Conservation (phyloP, 2,888 invertebrate genomes). For the Drosophila anomalata region DNA sequence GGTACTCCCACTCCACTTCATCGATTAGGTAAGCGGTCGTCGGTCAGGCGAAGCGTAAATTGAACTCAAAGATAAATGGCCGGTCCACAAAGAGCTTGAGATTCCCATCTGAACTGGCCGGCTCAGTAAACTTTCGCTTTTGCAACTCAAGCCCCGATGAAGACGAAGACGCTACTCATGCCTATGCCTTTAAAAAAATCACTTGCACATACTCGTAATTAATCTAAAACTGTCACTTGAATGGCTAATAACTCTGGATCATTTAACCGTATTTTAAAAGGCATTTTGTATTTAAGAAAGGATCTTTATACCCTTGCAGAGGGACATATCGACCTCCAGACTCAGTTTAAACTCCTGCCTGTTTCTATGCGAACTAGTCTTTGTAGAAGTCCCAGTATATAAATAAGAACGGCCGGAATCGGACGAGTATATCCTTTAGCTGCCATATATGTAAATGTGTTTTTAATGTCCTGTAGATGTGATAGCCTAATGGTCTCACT, state of each 20-base stretch:
- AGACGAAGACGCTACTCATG: conserved; percentile 36
- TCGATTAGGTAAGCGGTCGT: conserved; percentile 46
- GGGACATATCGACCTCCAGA: no score
- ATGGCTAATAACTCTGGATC: neutral
- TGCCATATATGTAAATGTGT: no score
- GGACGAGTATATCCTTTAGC: no score
- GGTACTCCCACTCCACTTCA: neutral
- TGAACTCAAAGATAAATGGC: conserved; percentile 72
- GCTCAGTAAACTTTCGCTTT: conserved; percentile 68
- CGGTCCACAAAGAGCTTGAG: conserved; percentile 58
- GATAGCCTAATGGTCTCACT: no score
- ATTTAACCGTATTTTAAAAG: conserved; percentile 9
- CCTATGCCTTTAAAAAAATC: conserved; percentile 20
- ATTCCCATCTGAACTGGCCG: conserved; percentile 62
- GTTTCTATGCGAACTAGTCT: no score
- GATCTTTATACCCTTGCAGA: neutral
- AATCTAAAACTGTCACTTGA: conserved; percentile 29
- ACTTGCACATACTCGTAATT: conserved; percentile 22
- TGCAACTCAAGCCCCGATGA: conserved; percentile 31
- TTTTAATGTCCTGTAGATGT: no score
- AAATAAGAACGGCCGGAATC: no score
- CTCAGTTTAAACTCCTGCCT: no score
- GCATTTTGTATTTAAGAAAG: conserved; percentile 3
- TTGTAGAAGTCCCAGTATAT: no score
- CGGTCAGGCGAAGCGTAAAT: conserved; percentile 45